These are phyloP conservation scores for Agrilus biguttatus DNA, from an alignment of 2,888 invertebrate species.

Conservation along the genomic window DNA sequence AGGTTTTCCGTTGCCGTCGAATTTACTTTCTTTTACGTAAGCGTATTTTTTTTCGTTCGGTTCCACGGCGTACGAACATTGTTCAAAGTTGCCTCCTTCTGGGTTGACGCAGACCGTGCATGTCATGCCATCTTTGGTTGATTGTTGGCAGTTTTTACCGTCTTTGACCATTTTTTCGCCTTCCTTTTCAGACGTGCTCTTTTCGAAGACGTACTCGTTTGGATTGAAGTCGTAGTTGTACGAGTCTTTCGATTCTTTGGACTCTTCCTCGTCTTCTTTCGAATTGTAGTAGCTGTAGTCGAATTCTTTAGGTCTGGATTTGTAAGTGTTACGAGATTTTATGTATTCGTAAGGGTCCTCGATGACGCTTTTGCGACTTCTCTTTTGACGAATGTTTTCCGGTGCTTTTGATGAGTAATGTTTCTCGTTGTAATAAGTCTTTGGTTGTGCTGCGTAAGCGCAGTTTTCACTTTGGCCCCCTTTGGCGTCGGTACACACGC, in stretches of 20 bases:
- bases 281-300: constrained; percentile 31
- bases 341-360: constrained; percentile 39
- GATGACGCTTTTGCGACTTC: constrained; percentile 11
- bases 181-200: constrained; percentile 45
- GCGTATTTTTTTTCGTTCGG: constrained; percentile 58
- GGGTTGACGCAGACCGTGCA: constrained; percentile 63
- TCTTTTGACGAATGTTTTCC: constrained; percentile 27
- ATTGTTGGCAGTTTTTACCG: constrained; percentile 49
- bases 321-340: constrained; percentile 28
- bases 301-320: constrained; percentile 38
- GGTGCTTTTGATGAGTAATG: constrained; percentile 27
- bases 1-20: constrained; percentile 42
- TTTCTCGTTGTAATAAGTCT: constrained; percentile 25
- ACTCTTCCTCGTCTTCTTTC: constrained; percentile 19
- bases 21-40: constrained; percentile 49
- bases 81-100: constrained; percentile 62
- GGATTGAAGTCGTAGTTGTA: constrained; percentile 37
- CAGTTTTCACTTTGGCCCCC: constrained; percentile 44
- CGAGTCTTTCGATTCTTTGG: no score
- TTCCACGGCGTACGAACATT: constrained; percentile 62
- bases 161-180: constrained; percentile 43
- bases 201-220: constrained; percentile 40
- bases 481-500: constrained; percentile 38
- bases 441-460: constrained; percentile 36
- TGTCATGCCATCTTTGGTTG: constrained; percentile 47